phyloP scores from a whole-genome alignment of 2,797 vertebrate genomes.

The Varecia variegata region DNA sequence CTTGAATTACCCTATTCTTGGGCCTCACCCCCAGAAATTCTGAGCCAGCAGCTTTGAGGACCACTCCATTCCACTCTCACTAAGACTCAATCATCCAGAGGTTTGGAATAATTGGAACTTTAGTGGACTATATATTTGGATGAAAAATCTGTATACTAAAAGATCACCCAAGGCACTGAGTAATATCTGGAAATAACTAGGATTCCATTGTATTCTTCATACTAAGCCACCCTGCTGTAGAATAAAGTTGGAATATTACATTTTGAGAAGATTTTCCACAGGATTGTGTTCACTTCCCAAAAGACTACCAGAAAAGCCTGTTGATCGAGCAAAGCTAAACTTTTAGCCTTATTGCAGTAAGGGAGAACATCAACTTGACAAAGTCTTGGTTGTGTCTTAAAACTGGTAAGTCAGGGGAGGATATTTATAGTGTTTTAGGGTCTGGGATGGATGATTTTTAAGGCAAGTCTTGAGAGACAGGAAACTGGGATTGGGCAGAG shows the following conservation, averaged over 20 bases:
- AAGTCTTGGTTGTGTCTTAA: background rate
- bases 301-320: background rate
- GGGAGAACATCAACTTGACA: background rate
- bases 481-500: background rate
- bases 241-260: background rate
- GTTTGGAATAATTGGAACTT: background rate
- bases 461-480: background rate
- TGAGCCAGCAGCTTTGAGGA: background rate
- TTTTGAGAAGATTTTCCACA: slow-evolving; percentile 25
- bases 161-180: background rate
- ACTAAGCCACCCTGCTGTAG: background rate
- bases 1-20: background rate
- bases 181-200: background rate
- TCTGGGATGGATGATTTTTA: background rate
- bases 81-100: background rate
- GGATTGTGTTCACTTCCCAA: background rate
- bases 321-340: background rate
- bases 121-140: background rate
- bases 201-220: background rate
- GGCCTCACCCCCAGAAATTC: background rate
- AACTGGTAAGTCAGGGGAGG: background rate
- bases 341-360: background rate
- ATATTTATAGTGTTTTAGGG: background rate
- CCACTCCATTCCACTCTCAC: background rate
- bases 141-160: background rate